These are phyloP conservation scores for Venusia cambrica DNA, from an alignment of 2,888 invertebrate species.

Conservation along the genomic window DNA sequence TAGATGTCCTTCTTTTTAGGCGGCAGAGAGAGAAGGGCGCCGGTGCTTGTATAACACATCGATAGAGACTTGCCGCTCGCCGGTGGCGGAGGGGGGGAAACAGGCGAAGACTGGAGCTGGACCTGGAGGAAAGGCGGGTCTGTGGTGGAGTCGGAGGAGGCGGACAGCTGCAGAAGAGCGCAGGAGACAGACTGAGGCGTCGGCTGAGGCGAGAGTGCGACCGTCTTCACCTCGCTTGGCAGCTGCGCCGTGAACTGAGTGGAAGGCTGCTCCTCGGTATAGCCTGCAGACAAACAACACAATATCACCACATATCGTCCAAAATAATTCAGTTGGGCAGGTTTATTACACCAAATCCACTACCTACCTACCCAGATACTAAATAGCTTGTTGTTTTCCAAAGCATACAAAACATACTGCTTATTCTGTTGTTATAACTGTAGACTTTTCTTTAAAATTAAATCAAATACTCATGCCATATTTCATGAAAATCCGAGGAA, in stretches of 20 bases:
- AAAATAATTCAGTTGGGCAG: too few relatives aligned
- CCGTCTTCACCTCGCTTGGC: constrained; percentile 86
- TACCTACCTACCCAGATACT: too few relatives aligned
- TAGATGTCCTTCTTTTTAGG: constrained; percentile 96
- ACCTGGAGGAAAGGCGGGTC: constrained; percentile 68
- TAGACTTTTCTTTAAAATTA: too few relatives aligned
- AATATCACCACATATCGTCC: background rate
- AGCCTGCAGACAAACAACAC: constrained; percentile 79
- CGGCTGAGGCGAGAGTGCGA: constrained; percentile 58
- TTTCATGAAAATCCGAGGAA: too few relatives aligned
- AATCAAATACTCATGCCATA: too few relatives aligned
- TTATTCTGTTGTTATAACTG: too few relatives aligned
- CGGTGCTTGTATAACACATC: constrained; percentile 93
- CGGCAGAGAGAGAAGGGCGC: constrained; percentile 90
- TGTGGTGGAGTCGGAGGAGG: constrained; percentile 58
- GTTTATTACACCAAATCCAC: too few relatives aligned
- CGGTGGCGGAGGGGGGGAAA: constrained; percentile 75
- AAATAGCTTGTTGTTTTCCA: too few relatives aligned
- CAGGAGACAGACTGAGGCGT: constrained; percentile 70
- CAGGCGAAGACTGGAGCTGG: constrained; percentile 73
- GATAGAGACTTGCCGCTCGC: constrained; percentile 86
- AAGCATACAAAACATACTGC: too few relatives aligned
- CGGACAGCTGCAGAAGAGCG: constrained; percentile 72
- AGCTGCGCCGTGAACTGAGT: constrained; percentile 89
- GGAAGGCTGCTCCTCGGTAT: constrained; percentile 89